Percentiles rank a stretch among this genome's conserved stretches.
phyloP scores from a whole-genome alignment of 2,888 invertebrate species.

The Mongoloraphidia duomilia region DNA sequence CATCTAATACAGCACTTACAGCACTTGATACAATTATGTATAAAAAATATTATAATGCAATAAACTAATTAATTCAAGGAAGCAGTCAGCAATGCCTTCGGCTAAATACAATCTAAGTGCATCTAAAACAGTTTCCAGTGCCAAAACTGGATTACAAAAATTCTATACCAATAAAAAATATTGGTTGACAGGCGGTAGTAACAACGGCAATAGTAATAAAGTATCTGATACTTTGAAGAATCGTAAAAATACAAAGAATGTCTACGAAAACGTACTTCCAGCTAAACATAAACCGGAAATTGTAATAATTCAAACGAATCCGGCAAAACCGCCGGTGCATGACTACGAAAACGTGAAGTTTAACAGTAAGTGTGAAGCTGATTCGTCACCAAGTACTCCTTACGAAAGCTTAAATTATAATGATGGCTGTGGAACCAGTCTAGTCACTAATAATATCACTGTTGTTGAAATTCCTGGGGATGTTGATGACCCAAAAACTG shows the following conservation, averaged over 20 bases:
- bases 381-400: slow-evolving; percentile 17
- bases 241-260: not conserved
- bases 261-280: not conserved
- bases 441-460: slow-evolving; percentile 36
- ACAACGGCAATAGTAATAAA: not conserved
- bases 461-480: slow-evolving; percentile 25
- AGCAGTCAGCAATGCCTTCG: slow-evolving; percentile 18
- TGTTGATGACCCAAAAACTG: slow-evolving; percentile 4
- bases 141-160: slow-evolving; percentile 22
- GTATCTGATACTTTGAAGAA: not conserved
- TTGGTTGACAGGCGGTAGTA: slow-evolving; percentile 16
- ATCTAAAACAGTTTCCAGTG: slow-evolving; percentile 13
- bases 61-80: too few species aligned
- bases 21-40: too few species aligned
- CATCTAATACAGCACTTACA: too few species aligned
- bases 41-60: too few species aligned
- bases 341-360: slow-evolving; percentile 35
- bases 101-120: slow-evolving; percentile 18
- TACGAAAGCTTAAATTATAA: slow-evolving; percentile 21
- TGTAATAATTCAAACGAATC: slow-evolving; percentile 1
- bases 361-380: not conserved
- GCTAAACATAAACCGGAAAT: slow-evolving; percentile 1
- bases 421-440: slow-evolving; percentile 29
- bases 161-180: slow-evolving; percentile 22
- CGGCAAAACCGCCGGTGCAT: slow-evolving; percentile 16